Percentiles rank a stretch among this genome's conserved stretches.
phyloP scores from a whole-genome alignment of 2,113 vertebrate species.

The Coptodon rendalli region DNA sequence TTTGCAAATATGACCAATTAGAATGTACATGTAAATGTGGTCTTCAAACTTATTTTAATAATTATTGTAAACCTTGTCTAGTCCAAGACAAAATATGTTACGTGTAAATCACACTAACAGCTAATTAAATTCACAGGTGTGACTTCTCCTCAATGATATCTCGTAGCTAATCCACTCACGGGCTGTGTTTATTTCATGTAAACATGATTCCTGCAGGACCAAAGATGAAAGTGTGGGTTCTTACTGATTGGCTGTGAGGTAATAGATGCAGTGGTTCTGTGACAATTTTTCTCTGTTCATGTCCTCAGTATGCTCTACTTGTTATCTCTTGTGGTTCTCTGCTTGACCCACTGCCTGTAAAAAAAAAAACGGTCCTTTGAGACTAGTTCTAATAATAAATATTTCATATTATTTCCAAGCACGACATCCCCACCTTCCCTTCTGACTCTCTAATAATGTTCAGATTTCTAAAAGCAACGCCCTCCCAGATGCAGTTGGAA shows the following conservation, averaged over 20 bases:
- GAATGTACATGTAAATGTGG: background rate
- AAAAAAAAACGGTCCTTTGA: accelerated
- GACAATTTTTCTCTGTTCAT: background rate
- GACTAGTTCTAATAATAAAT: background rate
- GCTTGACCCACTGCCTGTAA: background rate
- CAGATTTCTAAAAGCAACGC: background rate
- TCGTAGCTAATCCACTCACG: background rate
- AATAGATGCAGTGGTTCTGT: background rate
- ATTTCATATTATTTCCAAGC: background rate
- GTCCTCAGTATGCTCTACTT: background rate
- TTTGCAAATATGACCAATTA: background rate
- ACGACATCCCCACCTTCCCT: background rate
- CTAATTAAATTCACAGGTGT: background rate
- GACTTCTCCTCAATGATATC: background rate
- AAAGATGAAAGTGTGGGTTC: background rate
- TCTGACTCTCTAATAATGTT: constrained; percentile 9
- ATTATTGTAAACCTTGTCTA: background rate
- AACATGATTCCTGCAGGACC: constrained; percentile 3
- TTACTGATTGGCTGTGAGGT: background rate
- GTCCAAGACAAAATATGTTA: background rate
- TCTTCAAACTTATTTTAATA: background rate
- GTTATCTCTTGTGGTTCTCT: background rate
- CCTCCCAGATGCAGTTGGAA: background rate
- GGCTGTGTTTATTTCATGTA: background rate
- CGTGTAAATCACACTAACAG: background rate